A percentile compares a stretch with the other conserved stretches of the same genome.
phyloP scores from a whole-genome alignment of 2,888 invertebrate genomes.

The Meteorus colon region DNA sequence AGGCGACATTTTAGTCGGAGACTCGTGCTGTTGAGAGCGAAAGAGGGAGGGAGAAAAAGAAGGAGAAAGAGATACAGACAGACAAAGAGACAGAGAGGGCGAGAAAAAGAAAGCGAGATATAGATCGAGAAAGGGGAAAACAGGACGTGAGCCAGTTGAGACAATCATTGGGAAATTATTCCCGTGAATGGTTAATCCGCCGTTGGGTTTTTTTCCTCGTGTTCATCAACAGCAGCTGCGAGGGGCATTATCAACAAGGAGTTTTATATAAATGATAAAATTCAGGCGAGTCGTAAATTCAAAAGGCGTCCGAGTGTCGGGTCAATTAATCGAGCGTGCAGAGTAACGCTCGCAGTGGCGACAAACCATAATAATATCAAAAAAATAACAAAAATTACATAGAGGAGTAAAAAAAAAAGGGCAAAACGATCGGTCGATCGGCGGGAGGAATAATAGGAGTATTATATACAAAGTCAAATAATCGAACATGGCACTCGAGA shows the following conservation, averaged over 20 bases:
- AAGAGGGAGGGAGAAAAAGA: background rate
- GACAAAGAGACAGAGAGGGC: slow-evolving; percentile 32
- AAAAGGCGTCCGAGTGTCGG: slow-evolving; percentile 53
- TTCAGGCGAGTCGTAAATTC: slow-evolving; percentile 15
- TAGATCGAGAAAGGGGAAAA: slow-evolving; percentile 17
- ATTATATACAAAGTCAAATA: slow-evolving; percentile 56
- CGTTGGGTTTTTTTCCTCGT: slow-evolving; percentile 29
- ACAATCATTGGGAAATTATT: slow-evolving; percentile 18
- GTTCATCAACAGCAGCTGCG: slow-evolving; percentile 25
- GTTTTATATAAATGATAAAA: slow-evolving; percentile 22
- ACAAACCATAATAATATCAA: slow-evolving; percentile 44
- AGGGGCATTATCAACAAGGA: slow-evolving; percentile 11
- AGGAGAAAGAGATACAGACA: slow-evolving; percentile 5
- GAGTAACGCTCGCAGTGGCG: slow-evolving; percentile 43
- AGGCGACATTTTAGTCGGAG: slow-evolving; percentile 15
- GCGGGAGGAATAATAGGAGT: slow-evolving; percentile 41
- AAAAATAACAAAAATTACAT: slow-evolving; percentile 9
- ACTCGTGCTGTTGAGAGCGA: background rate
- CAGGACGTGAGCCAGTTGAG: slow-evolving; percentile 22
- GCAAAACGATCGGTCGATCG: slow-evolving; percentile 46
- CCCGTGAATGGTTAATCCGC: slow-evolving; percentile 21
- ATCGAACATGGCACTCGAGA: slow-evolving; percentile 72
- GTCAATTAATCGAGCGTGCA: slow-evolving; percentile 48
- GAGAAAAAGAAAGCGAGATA: slow-evolving; percentile 20
- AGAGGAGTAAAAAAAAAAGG: slow-evolving; percentile 16